A percentile compares a stretch with the other conserved stretches of the same genome.
Conservation (phyloP, 2,888 invertebrate genomes). For the Orthosia gracilis region DNA sequence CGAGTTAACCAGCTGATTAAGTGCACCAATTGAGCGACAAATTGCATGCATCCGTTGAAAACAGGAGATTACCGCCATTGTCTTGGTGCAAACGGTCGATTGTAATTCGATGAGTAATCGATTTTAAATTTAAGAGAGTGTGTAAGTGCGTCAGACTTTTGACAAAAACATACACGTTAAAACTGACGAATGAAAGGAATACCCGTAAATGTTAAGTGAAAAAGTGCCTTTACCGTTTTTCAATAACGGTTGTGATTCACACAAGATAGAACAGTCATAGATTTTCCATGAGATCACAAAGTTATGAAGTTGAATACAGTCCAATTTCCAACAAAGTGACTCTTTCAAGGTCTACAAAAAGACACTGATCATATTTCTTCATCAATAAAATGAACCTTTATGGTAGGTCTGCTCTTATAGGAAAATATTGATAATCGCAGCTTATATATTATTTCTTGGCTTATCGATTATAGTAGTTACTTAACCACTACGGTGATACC, state of each 20-base stretch:
- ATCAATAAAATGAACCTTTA: neutral
- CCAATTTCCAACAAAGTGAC: neutral
- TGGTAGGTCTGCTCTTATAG: too few species aligned
- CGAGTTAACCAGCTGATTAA: conserved; percentile 74
- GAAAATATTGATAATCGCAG: too few species aligned
- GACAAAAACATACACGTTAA: neutral
- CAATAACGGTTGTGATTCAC: neutral
- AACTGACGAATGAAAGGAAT: neutral
- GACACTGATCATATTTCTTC: neutral
- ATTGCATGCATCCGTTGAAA: conserved; percentile 78
- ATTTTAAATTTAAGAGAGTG: conserved; percentile 50
- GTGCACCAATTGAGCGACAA: conserved; percentile 78
- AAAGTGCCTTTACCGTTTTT: neutral
- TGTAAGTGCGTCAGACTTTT: neutral
- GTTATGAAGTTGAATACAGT: neutral
- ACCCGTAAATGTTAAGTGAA: neutral
- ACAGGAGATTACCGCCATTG: conserved; percentile 72
- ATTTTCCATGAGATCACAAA: neutral
- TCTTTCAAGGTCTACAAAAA: neutral
- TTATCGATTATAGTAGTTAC: too few species aligned
- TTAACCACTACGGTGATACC: too few species aligned
- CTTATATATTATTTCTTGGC: too few species aligned
- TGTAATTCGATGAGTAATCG: conserved; percentile 61
- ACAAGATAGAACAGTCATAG: neutral
- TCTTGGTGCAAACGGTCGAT: conserved; percentile 62